Evolutionary conservation across 2,797 vertebrate species (phyloP), one percentile per base, ranked within the genome.

Genomic region (Phalloptychus januarius): DNA sequence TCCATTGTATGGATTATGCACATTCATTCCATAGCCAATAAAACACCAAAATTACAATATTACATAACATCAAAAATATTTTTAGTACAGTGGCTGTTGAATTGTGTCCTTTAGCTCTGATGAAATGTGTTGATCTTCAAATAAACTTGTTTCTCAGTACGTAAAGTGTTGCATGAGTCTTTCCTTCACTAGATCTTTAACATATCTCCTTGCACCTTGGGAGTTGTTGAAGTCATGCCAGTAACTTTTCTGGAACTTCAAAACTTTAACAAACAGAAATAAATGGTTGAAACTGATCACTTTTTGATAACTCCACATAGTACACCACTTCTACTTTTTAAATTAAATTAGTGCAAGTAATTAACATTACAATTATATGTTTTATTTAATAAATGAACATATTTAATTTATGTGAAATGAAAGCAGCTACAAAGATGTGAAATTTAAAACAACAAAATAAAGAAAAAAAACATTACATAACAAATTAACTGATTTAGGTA

Each of bases 401-500:
- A 50, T n/a, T n/a, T n/a, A n/a, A n/a, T n/a, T n/a, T n/a, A n/a
- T n/a, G n/a, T n/a, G n/a, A n/a, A n/a, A 63, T 63, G 7, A 36
- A 36, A 40, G 8, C 12, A 42, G 36, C 2, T 25, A 12, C 44
- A 8, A 13, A 72, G 33, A 54, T 33, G 7, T 73, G 25, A 45
- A 72, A 50, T 56, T 33, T 44, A 63, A 50, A 28, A 38, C n/a
- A 25, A 74, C 7, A 11, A 2, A 3, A 44, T 4, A 16, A 11
- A 38, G 33, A 65, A 12, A 7, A 70, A 7, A 74, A 54, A 69
- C 25, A 16, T 15, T 0, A 5, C n/a, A 25, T 7, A 80, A 38
- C 1, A 23, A 7, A 40, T 31, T 76, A 50, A 7, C 16, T 79
- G 67, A 73, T 67, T 83, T 2, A 54, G 63, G 56, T 74, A 38